Conservation (phyloP, 2,797 vertebrate species). For the Coreius guichenoti region DNA sequence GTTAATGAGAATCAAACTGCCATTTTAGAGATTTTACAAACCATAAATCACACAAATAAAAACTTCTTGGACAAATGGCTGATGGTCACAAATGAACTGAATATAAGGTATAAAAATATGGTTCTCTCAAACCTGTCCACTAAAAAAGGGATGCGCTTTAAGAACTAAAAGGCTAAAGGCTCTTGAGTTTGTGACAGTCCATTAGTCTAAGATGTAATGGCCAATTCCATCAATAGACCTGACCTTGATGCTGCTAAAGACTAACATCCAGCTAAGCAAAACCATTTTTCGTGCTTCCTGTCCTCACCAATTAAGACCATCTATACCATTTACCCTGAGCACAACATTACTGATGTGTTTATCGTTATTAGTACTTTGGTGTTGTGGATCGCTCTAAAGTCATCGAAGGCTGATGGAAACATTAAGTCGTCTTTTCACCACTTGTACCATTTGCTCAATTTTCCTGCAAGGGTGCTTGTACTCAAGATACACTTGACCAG, state of each 20-base stretch:
- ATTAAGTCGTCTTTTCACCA: constrained; percentile 22
- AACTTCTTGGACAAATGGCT: constrained; percentile 8
- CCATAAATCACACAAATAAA: not conserved
- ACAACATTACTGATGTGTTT: constrained; percentile 57
- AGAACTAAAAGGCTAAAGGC: constrained; percentile 53
- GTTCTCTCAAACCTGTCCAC: constrained; percentile 17
- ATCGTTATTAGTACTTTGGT: constrained; percentile 26
- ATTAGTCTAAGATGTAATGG: constrained; percentile 60
- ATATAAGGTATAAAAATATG: constrained; percentile 6
- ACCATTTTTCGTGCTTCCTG: constrained; percentile 50
- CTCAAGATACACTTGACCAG: not conserved
- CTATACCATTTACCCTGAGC: constrained; percentile 48
- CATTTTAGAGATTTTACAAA: not conserved
- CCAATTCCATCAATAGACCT: constrained; percentile 50
- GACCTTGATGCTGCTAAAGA: constrained; percentile 56
- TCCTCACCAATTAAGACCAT: constrained; percentile 45
- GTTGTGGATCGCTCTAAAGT: constrained; percentile 35
- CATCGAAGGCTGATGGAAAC: constrained; percentile 34
- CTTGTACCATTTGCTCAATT: constrained; percentile 6
- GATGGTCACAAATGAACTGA: constrained; percentile 43
- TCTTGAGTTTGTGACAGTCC: constrained; percentile 51
- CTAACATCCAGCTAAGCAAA: constrained; percentile 38
- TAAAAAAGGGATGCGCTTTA: constrained; percentile 30
- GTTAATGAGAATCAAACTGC: not conserved
- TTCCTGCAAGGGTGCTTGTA: not conserved